A percentile compares a stretch with the other conserved stretches of the same genome.
phyloP scores from a whole-genome alignment of 2,113 vertebrate species.

The Anser brachyrhynchus region DNA sequence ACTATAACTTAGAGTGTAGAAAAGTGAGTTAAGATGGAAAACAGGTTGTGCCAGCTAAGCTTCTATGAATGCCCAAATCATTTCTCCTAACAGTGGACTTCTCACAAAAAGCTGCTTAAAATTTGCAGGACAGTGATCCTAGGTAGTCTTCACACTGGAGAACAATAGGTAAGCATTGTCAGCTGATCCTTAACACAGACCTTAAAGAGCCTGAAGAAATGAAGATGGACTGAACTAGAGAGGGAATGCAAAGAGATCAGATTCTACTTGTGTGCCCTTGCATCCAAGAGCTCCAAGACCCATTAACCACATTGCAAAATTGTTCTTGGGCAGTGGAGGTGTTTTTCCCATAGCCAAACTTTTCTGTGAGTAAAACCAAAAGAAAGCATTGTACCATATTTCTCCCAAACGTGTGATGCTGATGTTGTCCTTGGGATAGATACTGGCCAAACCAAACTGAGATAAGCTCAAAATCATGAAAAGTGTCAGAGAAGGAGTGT shows the following conservation, averaged over 20 bases:
- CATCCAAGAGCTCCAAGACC: fast-evolving
- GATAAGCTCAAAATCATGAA: background rate
- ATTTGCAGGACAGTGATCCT: background rate
- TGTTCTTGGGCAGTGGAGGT: background rate
- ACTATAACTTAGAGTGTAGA: background rate
- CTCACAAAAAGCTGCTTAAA: background rate
- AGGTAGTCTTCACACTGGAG: background rate
- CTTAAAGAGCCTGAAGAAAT: background rate
- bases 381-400: background rate
- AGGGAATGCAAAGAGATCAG: background rate
- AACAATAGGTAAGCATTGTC: background rate
- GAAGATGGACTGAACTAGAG: background rate
- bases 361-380: background rate
- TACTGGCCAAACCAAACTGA: background rate
- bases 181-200: background rate
- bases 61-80: background rate
- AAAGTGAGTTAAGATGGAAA: slow-evolving; percentile 16
- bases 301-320: background rate
- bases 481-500: background rate
- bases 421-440: background rate
- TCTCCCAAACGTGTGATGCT: background rate
- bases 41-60: background rate
- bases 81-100: background rate
- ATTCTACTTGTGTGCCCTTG: background rate
- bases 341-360: background rate